Evolutionary conservation across 2,113 vertebrate genomes (phyloP).

Genomic region (Chamaea fasciata): DNA sequence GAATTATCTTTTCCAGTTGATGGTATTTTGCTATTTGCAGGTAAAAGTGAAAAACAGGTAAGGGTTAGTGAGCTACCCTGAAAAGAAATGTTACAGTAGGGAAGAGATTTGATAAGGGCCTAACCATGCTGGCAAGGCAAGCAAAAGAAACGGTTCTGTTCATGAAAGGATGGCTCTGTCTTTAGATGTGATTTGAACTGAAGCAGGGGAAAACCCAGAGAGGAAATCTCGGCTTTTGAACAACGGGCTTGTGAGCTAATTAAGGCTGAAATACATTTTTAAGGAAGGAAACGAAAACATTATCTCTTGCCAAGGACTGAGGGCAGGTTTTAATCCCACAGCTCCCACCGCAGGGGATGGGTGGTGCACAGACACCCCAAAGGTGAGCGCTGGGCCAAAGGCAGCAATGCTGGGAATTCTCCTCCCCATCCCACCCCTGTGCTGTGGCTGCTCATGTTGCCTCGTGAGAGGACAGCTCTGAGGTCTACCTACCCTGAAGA

Average conservation of each 20-base stretch:
- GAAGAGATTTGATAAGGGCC: conserved; percentile 36
- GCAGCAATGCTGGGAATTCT: neutral
- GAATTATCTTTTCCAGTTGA: conserved; percentile 71
- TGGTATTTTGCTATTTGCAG: conserved; percentile 70
- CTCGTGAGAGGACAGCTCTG: neutral
- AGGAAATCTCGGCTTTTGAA: conserved; percentile 10
- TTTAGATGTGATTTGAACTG: conserved; percentile 41
- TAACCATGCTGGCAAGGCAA: neutral
- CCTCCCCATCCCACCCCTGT: neutral
- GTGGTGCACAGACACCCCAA: neutral
- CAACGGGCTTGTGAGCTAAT: conserved; percentile 5
- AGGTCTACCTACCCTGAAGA: neutral
- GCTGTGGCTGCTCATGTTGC: neutral
- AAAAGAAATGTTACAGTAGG: conserved; percentile 43
- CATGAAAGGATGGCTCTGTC: conserved; percentile 6
- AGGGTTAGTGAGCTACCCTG: conserved; percentile 44
- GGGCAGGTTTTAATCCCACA: neutral
- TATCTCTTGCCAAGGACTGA: neutral
- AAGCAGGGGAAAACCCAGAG: conserved; percentile 1
- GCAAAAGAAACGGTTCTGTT: conserved; percentile 40
- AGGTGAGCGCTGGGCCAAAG: neutral
- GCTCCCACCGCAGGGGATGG: neutral
- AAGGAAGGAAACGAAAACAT: neutral
- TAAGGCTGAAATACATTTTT: conserved; percentile 16
- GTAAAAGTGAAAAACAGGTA: conserved; percentile 69